A percentile compares a stretch with the other conserved stretches of the same genome.
Conservation (phyloP, 2,113 vertebrate species). For the Balaeniceps rex region DNA sequence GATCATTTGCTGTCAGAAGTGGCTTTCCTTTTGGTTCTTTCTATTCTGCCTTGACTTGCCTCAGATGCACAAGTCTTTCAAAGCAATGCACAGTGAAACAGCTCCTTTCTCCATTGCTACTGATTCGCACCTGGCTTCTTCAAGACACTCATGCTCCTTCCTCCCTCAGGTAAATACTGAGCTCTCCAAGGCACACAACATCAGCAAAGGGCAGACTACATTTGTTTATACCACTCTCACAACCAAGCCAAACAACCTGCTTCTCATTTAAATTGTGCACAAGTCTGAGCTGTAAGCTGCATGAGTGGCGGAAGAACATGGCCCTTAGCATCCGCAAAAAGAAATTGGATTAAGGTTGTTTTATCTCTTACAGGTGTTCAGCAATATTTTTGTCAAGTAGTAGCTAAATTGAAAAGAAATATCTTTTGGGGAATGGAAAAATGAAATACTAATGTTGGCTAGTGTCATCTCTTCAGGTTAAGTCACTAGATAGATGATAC, state of each 20-base stretch:
- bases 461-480: conserved; percentile 31
- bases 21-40: not conserved
- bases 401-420: conserved; percentile 57
- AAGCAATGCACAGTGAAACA: not conserved
- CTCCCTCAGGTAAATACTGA: not conserved
- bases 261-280: conserved; percentile 54
- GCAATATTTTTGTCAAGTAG: conserved; percentile 51
- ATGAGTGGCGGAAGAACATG: conserved; percentile 36
- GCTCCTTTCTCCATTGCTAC: not conserved
- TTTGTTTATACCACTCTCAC: conserved; percentile 30
- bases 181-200: not conserved
- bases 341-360: conserved; percentile 48
- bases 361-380: conserved; percentile 57
- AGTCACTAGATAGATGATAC: conserved; percentile 14
- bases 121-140: not conserved
- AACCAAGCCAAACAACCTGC: conserved; percentile 41
- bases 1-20: not conserved
- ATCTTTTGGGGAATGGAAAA: conserved; percentile 53
- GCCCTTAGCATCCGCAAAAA: conserved; percentile 47
- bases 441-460: conserved; percentile 50
- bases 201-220: not conserved
- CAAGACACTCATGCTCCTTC: not conserved
- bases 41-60: not conserved
- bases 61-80: not conserved
- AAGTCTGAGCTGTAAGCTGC: conserved; percentile 33